These are phyloP conservation scores for Agrypnia vestita DNA, from an alignment of 1,140 invertebrate species.

Conservation along the genomic window DNA sequence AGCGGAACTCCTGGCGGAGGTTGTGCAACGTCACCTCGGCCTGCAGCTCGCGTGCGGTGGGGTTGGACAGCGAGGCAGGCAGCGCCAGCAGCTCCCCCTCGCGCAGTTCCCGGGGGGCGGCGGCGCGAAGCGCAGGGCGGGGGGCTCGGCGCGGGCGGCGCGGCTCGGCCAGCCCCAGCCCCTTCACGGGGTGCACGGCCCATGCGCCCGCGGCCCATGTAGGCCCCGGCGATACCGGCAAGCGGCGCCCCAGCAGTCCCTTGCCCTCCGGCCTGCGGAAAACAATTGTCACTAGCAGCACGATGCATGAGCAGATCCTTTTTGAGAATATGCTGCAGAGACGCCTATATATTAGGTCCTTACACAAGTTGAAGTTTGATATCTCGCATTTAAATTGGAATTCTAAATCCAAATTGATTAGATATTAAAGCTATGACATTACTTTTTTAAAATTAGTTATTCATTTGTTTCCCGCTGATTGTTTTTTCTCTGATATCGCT, in stretches of 20 bases:
- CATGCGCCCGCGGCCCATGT: constrained; percentile 96
- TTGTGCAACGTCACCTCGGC: constrained; percentile 92
- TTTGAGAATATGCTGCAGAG: too few species aligned
- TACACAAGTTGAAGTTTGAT: too few species aligned
- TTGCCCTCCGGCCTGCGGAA: constrained; percentile 47
- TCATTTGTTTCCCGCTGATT: too few species aligned
- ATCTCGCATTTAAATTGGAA: too few species aligned
- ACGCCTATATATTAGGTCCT: too few species aligned
- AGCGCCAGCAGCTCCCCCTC: constrained; percentile 92
- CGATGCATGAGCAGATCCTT: too few species aligned
- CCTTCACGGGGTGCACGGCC: constrained; percentile 87
- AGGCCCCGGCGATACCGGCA: constrained; percentile 80
- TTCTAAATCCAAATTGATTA: too few species aligned
- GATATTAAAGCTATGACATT: too few species aligned
- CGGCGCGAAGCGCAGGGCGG: constrained; percentile 66
- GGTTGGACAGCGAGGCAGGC: constrained; percentile 93
- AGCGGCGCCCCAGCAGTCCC: constrained; percentile 45
- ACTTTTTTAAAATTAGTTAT: too few species aligned
- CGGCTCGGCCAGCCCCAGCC: constrained; percentile 84
- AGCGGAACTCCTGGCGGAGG: constrained; percentile 86
- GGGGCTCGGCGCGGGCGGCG: neutral
- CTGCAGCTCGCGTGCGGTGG: constrained; percentile 77
- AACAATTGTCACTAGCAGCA: too few species aligned
- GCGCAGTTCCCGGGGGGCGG: constrained; percentile 92
- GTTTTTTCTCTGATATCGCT: too few species aligned